Conservation (phyloP, 2,113 vertebrate species). For the Cebidichthys violaceus region DNA sequence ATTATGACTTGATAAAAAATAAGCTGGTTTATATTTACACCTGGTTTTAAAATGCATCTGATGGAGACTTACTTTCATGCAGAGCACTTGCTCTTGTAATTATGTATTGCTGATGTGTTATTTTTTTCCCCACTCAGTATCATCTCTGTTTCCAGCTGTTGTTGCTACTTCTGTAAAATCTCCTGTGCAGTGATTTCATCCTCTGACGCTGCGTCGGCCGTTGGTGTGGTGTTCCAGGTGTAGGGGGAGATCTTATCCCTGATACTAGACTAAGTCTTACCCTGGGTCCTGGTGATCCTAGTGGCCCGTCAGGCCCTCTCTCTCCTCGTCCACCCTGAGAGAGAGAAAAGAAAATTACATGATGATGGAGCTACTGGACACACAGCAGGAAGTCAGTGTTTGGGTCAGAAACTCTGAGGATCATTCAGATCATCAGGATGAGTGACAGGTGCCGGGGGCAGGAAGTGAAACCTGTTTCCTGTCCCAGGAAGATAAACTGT, state of each 20-base stretch:
- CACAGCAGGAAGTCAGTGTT: neutral
- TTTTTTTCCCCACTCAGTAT: too few species aligned
- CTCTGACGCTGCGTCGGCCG: neutral
- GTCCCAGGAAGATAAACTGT: neutral
- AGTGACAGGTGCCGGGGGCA: neutral
- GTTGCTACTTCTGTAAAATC: neutral
- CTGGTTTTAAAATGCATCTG: neutral
- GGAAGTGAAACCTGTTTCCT: neutral
- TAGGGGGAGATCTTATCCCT: neutral
- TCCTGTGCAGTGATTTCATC: neutral
- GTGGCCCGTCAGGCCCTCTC: constrained; percentile 85
- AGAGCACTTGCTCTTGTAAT: neutral
- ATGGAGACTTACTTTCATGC: neutral
- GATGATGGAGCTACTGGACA: neutral
- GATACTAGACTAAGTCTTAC: constrained; percentile 83
- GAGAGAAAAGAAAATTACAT: neutral
- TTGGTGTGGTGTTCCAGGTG: neutral
- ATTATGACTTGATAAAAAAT: too few species aligned
- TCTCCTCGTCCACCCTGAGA: constrained; percentile 90
- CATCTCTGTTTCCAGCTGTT: neutral
- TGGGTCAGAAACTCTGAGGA: neutral
- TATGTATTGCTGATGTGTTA: neutral
- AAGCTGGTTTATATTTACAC: too few species aligned
- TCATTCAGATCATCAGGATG: neutral
- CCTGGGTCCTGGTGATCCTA: constrained; percentile 87